Percentiles rank a stretch among this genome's conserved stretches.
phyloP scores from a whole-genome alignment of 2,888 invertebrate species.

The Troilus luridus region DNA sequence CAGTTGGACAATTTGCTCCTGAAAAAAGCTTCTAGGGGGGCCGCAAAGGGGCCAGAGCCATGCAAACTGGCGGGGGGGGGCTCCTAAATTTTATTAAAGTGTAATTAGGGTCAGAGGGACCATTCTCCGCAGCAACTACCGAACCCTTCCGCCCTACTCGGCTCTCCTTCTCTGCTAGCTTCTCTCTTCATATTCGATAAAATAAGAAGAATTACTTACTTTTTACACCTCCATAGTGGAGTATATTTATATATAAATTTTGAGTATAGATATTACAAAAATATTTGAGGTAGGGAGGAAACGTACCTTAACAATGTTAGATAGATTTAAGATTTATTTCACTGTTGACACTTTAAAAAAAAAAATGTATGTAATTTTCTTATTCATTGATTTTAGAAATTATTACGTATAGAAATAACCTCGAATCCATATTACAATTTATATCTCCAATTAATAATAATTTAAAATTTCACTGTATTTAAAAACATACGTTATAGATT shows the following conservation, averaged over 20 bases:
- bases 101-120: slow-evolving; percentile 21
- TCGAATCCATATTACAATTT: too few species aligned
- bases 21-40: neutral
- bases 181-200: neutral
- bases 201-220: neutral
- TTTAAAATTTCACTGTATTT: too few species aligned
- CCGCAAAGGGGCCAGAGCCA: neutral
- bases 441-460: too few species aligned
- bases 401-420: too few species aligned
- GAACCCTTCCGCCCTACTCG: neutral
- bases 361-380: too few species aligned
- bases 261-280: neutral
- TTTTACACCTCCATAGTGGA: neutral
- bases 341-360: too few species aligned
- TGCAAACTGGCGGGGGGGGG: slow-evolving; percentile 1
- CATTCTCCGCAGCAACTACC: neutral
- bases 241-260: neutral
- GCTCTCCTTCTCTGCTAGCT: neutral
- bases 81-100: slow-evolving; percentile 36
- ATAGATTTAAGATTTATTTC: too few species aligned
- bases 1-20: neutral
- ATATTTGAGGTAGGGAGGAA: neutral
- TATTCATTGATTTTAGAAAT: too few species aligned
- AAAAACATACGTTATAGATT: too few species aligned
- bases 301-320: too few species aligned